phyloP scores from a whole-genome alignment of 2,113 vertebrate species.

The Ctenodactylus gundi region DNA sequence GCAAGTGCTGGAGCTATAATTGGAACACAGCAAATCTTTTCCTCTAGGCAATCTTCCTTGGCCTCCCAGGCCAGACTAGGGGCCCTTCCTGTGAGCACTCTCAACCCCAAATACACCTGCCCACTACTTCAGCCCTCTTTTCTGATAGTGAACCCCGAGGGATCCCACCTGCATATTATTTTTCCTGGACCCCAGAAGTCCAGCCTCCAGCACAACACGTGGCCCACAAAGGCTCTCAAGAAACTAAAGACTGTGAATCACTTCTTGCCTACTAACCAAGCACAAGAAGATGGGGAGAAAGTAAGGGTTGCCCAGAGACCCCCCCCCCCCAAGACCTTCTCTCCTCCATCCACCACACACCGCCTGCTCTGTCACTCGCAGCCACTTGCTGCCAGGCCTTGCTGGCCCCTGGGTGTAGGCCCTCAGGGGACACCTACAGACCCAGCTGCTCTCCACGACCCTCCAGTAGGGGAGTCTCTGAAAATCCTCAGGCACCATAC shows the following conservation, averaged over 20 bases:
- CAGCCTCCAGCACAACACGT: neutral
- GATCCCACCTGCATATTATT: neutral
- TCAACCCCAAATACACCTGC: neutral
- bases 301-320: neutral
- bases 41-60: neutral
- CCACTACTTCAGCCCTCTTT: neutral
- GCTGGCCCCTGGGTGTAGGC: neutral
- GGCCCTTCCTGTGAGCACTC: neutral
- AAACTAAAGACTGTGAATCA: neutral
- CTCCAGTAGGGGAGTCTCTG: neutral
- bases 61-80: neutral
- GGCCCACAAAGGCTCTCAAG: neutral
- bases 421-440: neutral
- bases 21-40: neutral
- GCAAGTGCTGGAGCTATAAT: neutral
- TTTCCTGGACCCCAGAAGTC: neutral
- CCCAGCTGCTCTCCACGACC: neutral
- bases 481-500: neutral
- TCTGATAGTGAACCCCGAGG: neutral
- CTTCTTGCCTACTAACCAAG: neutral
- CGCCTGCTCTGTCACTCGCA: neutral
- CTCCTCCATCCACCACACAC: neutral
- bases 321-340: neutral
- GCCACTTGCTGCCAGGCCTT: neutral
- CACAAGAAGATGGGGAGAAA: neutral